Conservation (phyloP, 2,888 invertebrate genomes). For the Disparrhopalites patrizii region DNA sequence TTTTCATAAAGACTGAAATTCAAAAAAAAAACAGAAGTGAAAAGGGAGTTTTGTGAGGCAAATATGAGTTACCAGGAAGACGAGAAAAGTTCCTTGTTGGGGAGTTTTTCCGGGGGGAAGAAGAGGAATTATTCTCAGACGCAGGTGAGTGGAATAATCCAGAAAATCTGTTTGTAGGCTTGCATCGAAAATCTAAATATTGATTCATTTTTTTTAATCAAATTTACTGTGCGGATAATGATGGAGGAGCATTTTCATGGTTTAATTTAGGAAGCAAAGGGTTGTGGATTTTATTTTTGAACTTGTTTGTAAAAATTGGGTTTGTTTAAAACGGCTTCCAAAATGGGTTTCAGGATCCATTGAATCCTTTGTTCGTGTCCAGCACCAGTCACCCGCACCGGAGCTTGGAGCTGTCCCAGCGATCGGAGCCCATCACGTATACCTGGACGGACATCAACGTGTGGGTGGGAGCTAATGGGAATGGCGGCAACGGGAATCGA, state of each 20-base stretch:
- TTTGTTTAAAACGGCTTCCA: too few species aligned
- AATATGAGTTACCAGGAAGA: background rate
- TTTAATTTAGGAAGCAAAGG: too few species aligned
- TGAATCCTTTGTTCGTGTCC: constrained; percentile 30
- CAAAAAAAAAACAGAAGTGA: too few species aligned
- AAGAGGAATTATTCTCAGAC: background rate
- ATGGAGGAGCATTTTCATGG: too few species aligned
- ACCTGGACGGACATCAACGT: constrained; percentile 49
- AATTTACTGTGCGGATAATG: too few species aligned
- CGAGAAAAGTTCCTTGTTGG: background rate
- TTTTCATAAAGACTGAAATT: too few species aligned
- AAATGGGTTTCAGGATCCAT: constrained; percentile 27
- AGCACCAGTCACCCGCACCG: background rate
- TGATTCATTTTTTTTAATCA: too few species aligned
- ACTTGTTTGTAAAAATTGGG: too few species aligned
- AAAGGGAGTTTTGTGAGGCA: background rate
- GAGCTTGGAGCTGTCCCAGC: constrained; percentile 1
- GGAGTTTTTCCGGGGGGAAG: background rate
- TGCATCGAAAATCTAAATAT: too few species aligned
- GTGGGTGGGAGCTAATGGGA: constrained; percentile 38
- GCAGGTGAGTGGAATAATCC: too few species aligned
- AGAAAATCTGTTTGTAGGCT: too few species aligned
- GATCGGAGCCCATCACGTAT: constrained; percentile 42
- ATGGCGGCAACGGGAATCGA: constrained; percentile 12
- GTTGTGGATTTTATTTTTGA: too few species aligned